These are phyloP conservation scores for Enhydra lutris DNA, from an alignment of 2,113 vertebrate species.

Conservation along the genomic window DNA sequence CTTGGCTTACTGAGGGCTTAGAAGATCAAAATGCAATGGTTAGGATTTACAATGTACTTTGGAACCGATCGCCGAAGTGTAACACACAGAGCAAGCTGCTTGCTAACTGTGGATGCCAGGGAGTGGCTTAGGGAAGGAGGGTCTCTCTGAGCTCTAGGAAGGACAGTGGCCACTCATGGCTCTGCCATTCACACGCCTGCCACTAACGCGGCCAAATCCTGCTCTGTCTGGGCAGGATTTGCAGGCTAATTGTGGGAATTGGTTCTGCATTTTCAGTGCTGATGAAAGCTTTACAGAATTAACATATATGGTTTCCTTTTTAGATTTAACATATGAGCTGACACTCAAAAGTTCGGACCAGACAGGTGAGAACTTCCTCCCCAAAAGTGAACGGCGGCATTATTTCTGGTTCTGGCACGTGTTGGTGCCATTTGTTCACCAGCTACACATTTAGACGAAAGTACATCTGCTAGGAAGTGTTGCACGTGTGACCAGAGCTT, in stretches of 20 bases:
- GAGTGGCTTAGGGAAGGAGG: rapidly evolving
- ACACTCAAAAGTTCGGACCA: constrained; percentile 91
- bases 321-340: constrained; percentile 97
- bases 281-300: neutral
- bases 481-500: neutral
- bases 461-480: neutral
- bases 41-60: rapidly evolving
- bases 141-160: neutral
- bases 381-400: rapidly evolving
- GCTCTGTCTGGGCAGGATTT: neutral
- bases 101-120: rapidly evolving
- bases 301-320: constrained; percentile 51
- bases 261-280: neutral
- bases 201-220: neutral
- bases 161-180: neutral
- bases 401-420: neutral
- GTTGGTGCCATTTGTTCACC: neutral
- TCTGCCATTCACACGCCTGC: rapidly evolving
- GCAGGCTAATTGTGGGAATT: rapidly evolving
- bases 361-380: constrained; percentile 87
- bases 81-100: neutral
- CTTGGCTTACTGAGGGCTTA: neutral
- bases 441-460: neutral
- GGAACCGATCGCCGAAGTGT: rapidly evolving
- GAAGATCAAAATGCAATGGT: neutral